These are phyloP conservation scores for Thecophora atra DNA, from an alignment of 2,888 invertebrate genomes.

Conservation along the genomic window DNA sequence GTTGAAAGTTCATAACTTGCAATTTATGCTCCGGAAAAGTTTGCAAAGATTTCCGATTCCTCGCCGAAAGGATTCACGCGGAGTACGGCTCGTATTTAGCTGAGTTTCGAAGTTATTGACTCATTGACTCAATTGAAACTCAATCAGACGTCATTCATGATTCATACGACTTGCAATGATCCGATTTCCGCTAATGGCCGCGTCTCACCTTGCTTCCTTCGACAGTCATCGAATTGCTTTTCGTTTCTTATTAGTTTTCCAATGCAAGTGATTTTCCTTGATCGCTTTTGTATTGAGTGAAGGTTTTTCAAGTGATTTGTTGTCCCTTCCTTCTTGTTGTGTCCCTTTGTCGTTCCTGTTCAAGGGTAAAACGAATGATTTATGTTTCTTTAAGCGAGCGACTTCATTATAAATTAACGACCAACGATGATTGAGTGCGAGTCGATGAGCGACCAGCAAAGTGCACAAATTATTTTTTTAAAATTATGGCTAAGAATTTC, in stretches of 20 bases:
- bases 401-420: constrained; percentile 1
- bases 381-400: constrained; percentile 1
- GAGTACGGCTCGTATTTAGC: not conserved
- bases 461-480: too few species aligned
- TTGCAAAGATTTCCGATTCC: constrained; percentile 9
- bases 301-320: constrained; percentile 1
- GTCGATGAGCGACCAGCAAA: not conserved
- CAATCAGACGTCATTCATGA: constrained; percentile 38
- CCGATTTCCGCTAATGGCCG: not conserved
- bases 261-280: not conserved
- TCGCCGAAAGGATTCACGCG: not conserved
- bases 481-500: too few species aligned
- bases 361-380: constrained; percentile 30
- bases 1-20: constrained; percentile 23
- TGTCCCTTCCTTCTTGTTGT: not conserved
- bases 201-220: constrained; percentile 21
- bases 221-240: constrained; percentile 14
- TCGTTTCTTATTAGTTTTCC: constrained; percentile 10
- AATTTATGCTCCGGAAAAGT: constrained; percentile 23
- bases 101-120: constrained; percentile 29
- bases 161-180: constrained; percentile 12
- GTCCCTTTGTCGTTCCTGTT: not conserved
- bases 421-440: too few species aligned
- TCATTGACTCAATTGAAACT: constrained; percentile 35
- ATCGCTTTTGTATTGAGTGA: constrained; percentile 12